These are phyloP conservation scores for Stratiomys singularior DNA, from an alignment of 2,888 invertebrate species.

Conservation along the genomic window DNA sequence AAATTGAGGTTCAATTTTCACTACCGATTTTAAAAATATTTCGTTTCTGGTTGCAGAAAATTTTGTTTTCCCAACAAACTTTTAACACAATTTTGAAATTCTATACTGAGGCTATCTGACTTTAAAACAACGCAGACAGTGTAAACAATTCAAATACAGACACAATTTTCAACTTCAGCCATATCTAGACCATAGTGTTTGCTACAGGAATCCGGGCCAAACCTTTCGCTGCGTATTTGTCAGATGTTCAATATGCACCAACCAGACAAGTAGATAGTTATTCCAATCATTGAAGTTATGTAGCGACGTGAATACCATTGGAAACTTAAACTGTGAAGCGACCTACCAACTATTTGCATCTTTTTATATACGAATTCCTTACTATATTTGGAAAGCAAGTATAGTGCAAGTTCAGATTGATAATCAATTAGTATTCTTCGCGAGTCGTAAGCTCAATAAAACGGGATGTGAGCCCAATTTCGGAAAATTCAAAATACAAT, in stretches of 20 bases:
- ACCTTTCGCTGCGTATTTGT: slow-evolving; percentile 22
- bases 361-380: too few species aligned
- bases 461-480: slow-evolving; percentile 31
- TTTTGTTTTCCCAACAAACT: neutral
- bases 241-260: slow-evolving; percentile 33
- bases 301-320: neutral
- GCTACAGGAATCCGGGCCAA: slow-evolving; percentile 17
- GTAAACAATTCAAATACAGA: too few species aligned
- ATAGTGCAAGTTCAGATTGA: neutral
- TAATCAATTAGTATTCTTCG: slow-evolving; percentile 20
- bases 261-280: too few species aligned
- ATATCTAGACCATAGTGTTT: too few species aligned
- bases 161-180: too few species aligned
- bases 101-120: too few species aligned
- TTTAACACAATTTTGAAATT: neutral
- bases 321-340: neutral
- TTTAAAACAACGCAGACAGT: too few species aligned
- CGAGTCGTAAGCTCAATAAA: slow-evolving; percentile 13
- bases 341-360: neutral
- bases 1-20: too few species aligned
- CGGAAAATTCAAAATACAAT: slow-evolving; percentile 9
- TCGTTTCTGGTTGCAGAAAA: neutral
- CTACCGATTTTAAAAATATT: too few species aligned
- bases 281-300: too few species aligned
- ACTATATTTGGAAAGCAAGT: neutral